Percentiles rank a stretch among this genome's conserved stretches.
Conservation (phyloP, 2,888 invertebrate species). For the Epirrita christyi region DNA sequence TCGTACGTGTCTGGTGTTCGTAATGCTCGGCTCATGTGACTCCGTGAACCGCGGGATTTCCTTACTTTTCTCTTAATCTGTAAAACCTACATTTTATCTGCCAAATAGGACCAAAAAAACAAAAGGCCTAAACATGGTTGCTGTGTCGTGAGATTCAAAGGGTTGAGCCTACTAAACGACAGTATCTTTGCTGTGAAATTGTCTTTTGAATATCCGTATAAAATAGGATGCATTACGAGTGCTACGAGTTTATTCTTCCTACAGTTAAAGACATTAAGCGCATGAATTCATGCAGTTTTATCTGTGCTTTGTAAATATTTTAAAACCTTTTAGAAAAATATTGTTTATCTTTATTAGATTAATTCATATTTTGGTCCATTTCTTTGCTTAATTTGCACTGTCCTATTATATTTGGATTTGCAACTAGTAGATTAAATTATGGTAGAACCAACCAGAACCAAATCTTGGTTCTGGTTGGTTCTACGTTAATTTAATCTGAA, state of each 20-base stretch:
- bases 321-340: too few relatives aligned
- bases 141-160: constrained; percentile 9
- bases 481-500: too few relatives aligned
- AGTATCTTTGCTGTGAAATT: too few relatives aligned
- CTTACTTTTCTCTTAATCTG: constrained; percentile 51
- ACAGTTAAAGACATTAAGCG: background rate
- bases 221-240: background rate
- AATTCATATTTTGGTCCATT: too few relatives aligned
- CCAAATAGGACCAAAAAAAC: constrained; percentile 35
- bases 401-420: too few relatives aligned
- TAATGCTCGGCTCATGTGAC: constrained; percentile 57
- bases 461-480: too few relatives aligned
- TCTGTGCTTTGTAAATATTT: too few relatives aligned
- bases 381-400: too few relatives aligned
- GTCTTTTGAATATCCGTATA: background rate
- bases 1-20: constrained; percentile 71
- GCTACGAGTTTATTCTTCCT: background rate
- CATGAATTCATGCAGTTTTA: too few relatives aligned
- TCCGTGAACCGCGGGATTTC: constrained; percentile 42
- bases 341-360: too few relatives aligned
- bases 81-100: constrained; percentile 43
- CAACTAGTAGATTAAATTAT: too few relatives aligned
- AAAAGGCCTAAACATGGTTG: constrained; percentile 16
- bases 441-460: too few relatives aligned
- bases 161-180: background rate